Evolutionary conservation across 1,140 invertebrate species (phyloP).

Genomic region (Eulimnadia texana): DNA sequence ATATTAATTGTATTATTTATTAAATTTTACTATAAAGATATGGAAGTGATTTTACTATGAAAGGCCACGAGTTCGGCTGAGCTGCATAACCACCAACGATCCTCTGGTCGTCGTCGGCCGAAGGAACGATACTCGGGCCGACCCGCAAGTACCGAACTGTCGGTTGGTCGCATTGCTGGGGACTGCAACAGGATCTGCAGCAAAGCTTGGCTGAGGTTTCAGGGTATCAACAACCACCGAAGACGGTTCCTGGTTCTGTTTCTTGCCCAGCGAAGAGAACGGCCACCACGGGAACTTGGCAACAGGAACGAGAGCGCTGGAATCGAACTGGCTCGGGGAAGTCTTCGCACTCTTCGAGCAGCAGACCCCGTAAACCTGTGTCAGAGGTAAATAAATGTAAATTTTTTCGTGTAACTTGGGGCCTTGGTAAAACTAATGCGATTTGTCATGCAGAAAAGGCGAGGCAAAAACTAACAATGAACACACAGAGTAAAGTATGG

Average conservation of each 20-base stretch:
- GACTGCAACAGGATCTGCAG: not conserved
- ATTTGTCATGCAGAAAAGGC: too few species aligned
- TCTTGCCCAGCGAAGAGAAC: not conserved
- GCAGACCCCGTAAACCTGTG: not conserved
- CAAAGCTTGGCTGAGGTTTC: not conserved
- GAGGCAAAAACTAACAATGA: too few species aligned
- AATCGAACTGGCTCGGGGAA: not conserved
- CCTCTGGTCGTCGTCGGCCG: slow-evolving; percentile 49
- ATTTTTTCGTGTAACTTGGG: not conserved
- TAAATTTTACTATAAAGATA: not conserved
- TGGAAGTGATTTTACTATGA: slow-evolving; percentile 38
- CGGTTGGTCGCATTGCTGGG: not conserved
- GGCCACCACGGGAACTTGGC: not conserved
- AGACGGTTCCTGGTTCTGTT: not conserved
- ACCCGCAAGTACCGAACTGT: slow-evolving; percentile 24
- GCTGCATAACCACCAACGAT: slow-evolving; percentile 72
- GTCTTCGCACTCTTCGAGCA: not conserved
- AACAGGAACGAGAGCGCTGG: not conserved
- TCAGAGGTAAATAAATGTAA: not conserved
- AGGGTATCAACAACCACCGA: not conserved
- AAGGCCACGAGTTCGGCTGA: slow-evolving; percentile 66
- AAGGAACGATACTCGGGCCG: slow-evolving; percentile 38
- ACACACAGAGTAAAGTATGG: too few species aligned
- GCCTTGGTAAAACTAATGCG: too few species aligned
- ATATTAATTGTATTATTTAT: slow-evolving; percentile 16